Percentiles rank a stretch among this genome's conserved stretches.
Conservation (phyloP, 2,797 vertebrate species). For the Coracias cyanogaster region DNA sequence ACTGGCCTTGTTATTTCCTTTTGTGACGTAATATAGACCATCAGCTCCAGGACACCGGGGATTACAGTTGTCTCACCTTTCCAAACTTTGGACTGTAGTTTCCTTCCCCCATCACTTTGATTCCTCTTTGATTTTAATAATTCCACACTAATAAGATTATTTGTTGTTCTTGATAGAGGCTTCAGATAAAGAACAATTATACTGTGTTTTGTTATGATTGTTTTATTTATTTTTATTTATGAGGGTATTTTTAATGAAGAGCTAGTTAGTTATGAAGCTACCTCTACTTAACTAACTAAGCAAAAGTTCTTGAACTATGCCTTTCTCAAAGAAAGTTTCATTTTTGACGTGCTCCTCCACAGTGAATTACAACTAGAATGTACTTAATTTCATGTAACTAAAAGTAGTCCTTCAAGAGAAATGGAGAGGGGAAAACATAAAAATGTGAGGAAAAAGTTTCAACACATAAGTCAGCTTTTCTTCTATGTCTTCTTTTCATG, state of each 20-base stretch:
- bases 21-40: not conserved
- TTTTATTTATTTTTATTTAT: not conserved
- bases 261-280: not conserved
- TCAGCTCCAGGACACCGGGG: not conserved
- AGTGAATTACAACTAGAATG: not conserved
- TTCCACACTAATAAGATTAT: not conserved
- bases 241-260: not conserved
- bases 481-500: accelerated
- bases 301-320: not conserved
- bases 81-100: not conserved
- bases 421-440: not conserved
- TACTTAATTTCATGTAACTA: not conserved
- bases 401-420: not conserved
- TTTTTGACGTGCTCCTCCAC: not conserved
- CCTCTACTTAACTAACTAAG: not conserved
- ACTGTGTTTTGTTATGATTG: not conserved
- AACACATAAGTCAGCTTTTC: not conserved
- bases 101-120: not conserved
- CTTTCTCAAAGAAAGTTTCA: not conserved
- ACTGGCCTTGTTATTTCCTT: not conserved
- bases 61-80: not conserved
- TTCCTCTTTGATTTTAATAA: not conserved
- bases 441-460: not conserved
- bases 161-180: not conserved
- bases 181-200: not conserved